These are phyloP conservation scores for Boloria selene DNA, from an alignment of 2,888 invertebrate species.

Conservation along the genomic window DNA sequence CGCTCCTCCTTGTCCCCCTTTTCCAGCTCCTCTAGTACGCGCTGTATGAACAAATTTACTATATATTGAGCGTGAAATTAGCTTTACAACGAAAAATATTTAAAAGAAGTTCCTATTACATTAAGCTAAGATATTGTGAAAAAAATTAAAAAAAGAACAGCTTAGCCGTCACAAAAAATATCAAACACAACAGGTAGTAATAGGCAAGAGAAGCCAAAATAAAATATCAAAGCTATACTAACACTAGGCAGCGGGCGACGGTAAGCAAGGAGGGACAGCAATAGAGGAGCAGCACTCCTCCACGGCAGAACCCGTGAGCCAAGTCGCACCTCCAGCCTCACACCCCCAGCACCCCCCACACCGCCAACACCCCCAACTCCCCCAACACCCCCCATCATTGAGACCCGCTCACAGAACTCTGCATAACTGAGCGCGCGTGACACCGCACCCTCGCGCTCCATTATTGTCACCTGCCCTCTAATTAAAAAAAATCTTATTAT, in stretches of 20 bases:
- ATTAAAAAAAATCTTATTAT: neutral
- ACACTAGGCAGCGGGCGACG: conserved; percentile 92
- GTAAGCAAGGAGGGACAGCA: conserved; percentile 93
- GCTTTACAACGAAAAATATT: neutral
- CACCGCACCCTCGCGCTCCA: conserved; percentile 68
- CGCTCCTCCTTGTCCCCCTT: conserved; percentile 67
- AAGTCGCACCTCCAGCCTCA: conserved; percentile 90
- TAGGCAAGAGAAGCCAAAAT: too few relatives aligned
- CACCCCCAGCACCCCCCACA: conserved; percentile 94
- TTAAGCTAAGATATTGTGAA: too few relatives aligned
- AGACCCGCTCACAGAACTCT: conserved; percentile 77
- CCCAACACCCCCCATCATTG: conserved; percentile 92
- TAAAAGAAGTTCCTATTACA: too few relatives aligned
- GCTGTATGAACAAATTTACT: conserved; percentile 24
- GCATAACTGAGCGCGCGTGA: conserved; percentile 72
- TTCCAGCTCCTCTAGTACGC: conserved; percentile 70
- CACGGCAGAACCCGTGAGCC: conserved; percentile 95
- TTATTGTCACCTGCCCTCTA: conserved; percentile 79
- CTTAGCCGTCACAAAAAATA: too few relatives aligned
- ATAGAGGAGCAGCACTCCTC: conserved; percentile 94
- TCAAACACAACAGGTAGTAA: too few relatives aligned
- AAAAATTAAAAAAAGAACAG: too few relatives aligned
- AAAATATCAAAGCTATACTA: conserved; percentile 48
- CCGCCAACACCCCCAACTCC: conserved; percentile 80
- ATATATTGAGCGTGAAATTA: neutral